Conservation (phyloP, 2,113 vertebrate species). For the Otis tarda region DNA sequence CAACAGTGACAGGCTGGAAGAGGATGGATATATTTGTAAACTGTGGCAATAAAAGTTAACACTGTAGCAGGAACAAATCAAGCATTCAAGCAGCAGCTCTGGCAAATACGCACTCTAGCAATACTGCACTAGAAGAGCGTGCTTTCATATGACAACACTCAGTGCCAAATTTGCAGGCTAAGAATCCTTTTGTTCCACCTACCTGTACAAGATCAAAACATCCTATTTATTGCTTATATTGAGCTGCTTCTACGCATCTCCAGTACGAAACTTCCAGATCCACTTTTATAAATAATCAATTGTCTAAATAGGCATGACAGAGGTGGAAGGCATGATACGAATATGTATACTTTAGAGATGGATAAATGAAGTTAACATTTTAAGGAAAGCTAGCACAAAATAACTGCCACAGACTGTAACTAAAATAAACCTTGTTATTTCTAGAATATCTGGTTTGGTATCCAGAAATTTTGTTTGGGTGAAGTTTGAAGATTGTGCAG, state of each 20-base stretch:
- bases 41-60: conserved; percentile 65
- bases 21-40: conserved; percentile 66
- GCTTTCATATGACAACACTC: conserved; percentile 11
- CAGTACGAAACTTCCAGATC: neutral
- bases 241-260: neutral
- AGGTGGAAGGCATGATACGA: neutral
- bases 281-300: neutral
- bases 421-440: neutral
- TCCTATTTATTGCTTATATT: neutral
- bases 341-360: neutral
- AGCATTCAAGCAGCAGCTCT: conserved; percentile 44
- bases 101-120: conserved; percentile 37
- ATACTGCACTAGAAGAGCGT: neutral
- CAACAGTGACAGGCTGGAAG: conserved; percentile 15
- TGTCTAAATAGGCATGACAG: neutral
- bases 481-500: neutral
- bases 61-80: conserved; percentile 37
- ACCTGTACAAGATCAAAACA: neutral
- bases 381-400: neutral
- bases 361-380: neutral
- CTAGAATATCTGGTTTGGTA: neutral
- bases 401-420: neutral
- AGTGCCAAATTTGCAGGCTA: conserved; percentile 9
- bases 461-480: neutral
- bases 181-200: conserved; percentile 25